A percentile compares a stretch with the other conserved stretches of the same genome.
Conservation (phyloP, 2,888 invertebrate genomes). For the Mycalesis mineus region DNA sequence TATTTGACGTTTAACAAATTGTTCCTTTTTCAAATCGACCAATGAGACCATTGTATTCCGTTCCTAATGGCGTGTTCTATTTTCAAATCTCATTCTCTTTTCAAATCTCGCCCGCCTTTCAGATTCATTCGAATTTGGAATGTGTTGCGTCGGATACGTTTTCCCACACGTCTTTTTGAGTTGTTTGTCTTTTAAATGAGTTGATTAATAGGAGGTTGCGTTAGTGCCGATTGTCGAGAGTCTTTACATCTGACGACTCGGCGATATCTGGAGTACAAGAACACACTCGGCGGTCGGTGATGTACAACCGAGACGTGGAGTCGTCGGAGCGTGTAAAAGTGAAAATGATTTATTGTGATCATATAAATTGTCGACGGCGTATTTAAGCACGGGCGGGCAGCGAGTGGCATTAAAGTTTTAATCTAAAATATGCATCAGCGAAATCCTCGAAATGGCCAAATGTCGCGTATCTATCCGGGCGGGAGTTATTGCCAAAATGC, state of each 20-base stretch:
- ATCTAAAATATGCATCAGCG: constrained; percentile 72
- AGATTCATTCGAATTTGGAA: constrained; percentile 77
- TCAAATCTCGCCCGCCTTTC: constrained; percentile 73
- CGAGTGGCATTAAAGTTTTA: constrained; percentile 59
- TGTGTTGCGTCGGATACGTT: constrained; percentile 66
- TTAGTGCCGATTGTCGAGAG: constrained; percentile 52
- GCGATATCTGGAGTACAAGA: background rate
- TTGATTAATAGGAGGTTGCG: constrained; percentile 72
- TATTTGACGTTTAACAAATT: constrained; percentile 79
- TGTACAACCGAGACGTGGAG: constrained; percentile 12
- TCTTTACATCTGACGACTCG: constrained; percentile 15
- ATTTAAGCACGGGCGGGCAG: constrained; percentile 36
- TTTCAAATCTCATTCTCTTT: constrained; percentile 78
- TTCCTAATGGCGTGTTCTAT: constrained; percentile 77
- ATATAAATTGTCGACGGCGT: constrained; percentile 40
- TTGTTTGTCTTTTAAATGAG: constrained; percentile 68
- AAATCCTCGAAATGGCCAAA: constrained; percentile 72
- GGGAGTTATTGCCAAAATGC: constrained; percentile 74
- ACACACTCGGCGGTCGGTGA: background rate
- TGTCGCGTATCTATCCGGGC: constrained; percentile 62
- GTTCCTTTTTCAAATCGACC: constrained; percentile 79
- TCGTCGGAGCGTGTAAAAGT: constrained; percentile 12
- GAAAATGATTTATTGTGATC: constrained; percentile 47
- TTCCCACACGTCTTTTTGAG: constrained; percentile 72
- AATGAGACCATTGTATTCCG: constrained; percentile 76